Percentiles rank a stretch among this genome's conserved stretches.
Evolutionary conservation across 2,113 vertebrate genomes (phyloP).

Genomic region (Spilogale gracilis): DNA sequence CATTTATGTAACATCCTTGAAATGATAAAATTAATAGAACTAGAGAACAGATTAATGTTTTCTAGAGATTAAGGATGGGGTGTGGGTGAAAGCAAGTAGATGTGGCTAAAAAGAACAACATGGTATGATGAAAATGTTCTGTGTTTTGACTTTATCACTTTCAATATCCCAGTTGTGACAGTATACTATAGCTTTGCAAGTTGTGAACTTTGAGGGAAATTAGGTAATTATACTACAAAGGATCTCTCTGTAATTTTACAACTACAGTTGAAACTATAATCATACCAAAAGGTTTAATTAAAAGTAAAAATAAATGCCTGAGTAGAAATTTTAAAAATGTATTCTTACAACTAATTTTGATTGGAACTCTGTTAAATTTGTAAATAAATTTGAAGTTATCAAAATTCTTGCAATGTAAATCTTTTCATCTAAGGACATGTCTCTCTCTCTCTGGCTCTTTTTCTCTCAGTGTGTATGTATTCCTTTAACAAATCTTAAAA

Average conservation of each 20-base stretch:
- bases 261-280: not conserved
- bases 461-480: not conserved
- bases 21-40: conserved; percentile 26
- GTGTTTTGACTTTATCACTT: not conserved
- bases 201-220: not conserved
- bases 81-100: not conserved
- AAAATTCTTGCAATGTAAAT: not conserved
- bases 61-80: not conserved
- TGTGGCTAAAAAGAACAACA: not conserved
- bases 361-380: not conserved
- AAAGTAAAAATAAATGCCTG: not conserved
- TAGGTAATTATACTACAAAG: not conserved
- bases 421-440: not conserved
- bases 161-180: not conserved
- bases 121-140: not conserved
- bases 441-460: not conserved
- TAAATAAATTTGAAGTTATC: not conserved
- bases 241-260: not conserved
- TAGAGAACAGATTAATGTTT: not conserved
- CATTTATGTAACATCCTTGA: not conserved
- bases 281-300: not conserved
- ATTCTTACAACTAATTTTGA: not conserved
- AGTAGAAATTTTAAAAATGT: not conserved
- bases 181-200: not conserved
- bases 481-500: not conserved